Evolutionary conservation across 1,140 invertebrate genomes (phyloP), one percentile per base, ranked within the genome.

Genomic region (Lepidurus arcticus): DNA sequence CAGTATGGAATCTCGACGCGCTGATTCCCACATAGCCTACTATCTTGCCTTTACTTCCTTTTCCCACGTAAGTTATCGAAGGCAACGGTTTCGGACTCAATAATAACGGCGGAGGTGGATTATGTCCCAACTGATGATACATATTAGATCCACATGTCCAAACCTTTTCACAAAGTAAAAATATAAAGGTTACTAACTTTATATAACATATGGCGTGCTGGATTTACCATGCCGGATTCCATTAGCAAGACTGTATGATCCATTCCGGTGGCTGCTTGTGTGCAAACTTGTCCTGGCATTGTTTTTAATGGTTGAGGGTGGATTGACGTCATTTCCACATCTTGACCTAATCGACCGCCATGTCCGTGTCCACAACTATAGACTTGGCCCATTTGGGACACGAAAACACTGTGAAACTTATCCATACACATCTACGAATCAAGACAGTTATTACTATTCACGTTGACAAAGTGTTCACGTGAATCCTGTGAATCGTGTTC

Each of bases 281-380:
- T 65, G 80, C 84, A 85, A 8, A 79, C 80, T 73, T 84, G 81
- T 42, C 80, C 76, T 13, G 80, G 82, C 34, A 86, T 43, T 24
- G 85, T 81, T 80, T 87, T 86, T 0, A 88, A 82, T n/a, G 84
- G 83, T 80, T 86, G 86, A 4, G 91, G 91, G 1, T 83, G 84
- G 0, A 91, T 82, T 44, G 86, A 81, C 47, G 88, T 88, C 79
- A 87, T 84, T 83, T 92, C 90, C 76, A 85, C 83, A 0, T 87
- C 87, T 76, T 90, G 87, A 0, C 92, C 92, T 3, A 93, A 86
- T 26, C 91, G 84, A 1, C 90, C 91, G 53, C 91, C 91, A 81
- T 89, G 88, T n/a, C 91, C 90, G 85, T 92, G 90, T 0, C 92
- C 92, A 85, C 91, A 92, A 43, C 88, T 87, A 85, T 88, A 93